Conservation (phyloP, 2,113 vertebrate species). For the Bujurquina vittata region DNA sequence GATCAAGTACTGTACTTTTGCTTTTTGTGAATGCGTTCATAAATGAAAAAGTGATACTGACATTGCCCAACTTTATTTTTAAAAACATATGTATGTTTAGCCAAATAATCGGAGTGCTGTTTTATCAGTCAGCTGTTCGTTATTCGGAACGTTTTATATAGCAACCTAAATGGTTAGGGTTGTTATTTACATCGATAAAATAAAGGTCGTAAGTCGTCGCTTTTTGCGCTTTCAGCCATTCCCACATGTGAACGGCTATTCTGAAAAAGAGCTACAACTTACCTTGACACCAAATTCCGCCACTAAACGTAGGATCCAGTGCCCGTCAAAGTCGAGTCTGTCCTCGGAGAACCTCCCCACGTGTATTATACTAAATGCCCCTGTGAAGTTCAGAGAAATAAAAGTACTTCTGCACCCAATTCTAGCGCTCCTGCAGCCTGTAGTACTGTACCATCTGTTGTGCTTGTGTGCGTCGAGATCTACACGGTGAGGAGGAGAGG, state of each 20-base stretch:
- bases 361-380: neutral
- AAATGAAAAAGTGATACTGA: neutral
- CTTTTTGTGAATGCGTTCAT: neutral
- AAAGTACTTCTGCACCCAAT: conserved; percentile 55
- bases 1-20: neutral
- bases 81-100: neutral
- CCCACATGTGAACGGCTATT: neutral
- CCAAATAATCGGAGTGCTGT: neutral
- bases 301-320: conserved; percentile 59
- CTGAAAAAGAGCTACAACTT: conserved; percentile 47
- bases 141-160: neutral
- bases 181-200: neutral
- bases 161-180: neutral
- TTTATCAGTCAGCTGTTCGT: neutral
- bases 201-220: neutral
- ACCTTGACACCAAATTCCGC: conserved; percentile 64
- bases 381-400: conserved; percentile 49
- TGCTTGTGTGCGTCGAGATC: conserved; percentile 60
- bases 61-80: neutral
- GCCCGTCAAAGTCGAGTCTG: conserved; percentile 42
- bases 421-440: conserved; percentile 57
- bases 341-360: conserved; percentile 17
- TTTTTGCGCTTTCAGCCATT: neutral
- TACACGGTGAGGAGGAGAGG: conserved; percentile 5
- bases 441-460: conserved; percentile 71